Evolutionary conservation across 1,140 invertebrate genomes (phyloP).

Genomic region (Drosophila sp.): DNA sequence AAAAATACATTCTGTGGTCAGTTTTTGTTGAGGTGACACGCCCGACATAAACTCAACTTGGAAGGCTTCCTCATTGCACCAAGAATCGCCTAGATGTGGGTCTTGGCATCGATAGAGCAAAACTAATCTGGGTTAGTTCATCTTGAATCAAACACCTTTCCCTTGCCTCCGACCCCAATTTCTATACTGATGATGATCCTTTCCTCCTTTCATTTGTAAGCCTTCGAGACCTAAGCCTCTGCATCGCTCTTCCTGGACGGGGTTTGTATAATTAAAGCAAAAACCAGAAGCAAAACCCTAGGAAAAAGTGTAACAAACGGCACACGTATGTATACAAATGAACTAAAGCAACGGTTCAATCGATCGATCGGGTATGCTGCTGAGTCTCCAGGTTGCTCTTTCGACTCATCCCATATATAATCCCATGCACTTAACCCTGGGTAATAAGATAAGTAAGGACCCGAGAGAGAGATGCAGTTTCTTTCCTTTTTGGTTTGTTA

Average conservation of each 20-base stretch:
- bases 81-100: neutral
- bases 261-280: slow-evolving; percentile 74
- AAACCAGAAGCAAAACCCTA: slow-evolving; percentile 61
- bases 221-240: slow-evolving; percentile 31
- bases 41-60: slow-evolving; percentile 23
- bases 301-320: slow-evolving; percentile 75
- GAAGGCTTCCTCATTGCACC: neutral
- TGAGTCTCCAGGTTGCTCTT: slow-evolving; percentile 72
- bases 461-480: slow-evolving; percentile 38
- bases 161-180: neutral
- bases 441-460: slow-evolving; percentile 78
- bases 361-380: slow-evolving; percentile 20
- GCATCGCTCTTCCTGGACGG: slow-evolving; percentile 15
- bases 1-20: slow-evolving; percentile 80
- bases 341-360: slow-evolving; percentile 30
- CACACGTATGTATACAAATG: slow-evolving; percentile 56
- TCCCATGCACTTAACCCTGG: slow-evolving; percentile 74
- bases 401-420: slow-evolving; percentile 62
- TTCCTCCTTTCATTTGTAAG: slow-evolving; percentile 31
- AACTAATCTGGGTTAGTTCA: slow-evolving; percentile 1
- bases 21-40: slow-evolving; percentile 59
- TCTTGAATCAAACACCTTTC: neutral
- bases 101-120: neutral
- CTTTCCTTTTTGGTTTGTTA: slow-evolving; percentile 63
- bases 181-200: slow-evolving; percentile 10